Base-by-base conservation (phyloP, 2,113 vertebrate genomes). In the Tapirus terrestris region DNA sequence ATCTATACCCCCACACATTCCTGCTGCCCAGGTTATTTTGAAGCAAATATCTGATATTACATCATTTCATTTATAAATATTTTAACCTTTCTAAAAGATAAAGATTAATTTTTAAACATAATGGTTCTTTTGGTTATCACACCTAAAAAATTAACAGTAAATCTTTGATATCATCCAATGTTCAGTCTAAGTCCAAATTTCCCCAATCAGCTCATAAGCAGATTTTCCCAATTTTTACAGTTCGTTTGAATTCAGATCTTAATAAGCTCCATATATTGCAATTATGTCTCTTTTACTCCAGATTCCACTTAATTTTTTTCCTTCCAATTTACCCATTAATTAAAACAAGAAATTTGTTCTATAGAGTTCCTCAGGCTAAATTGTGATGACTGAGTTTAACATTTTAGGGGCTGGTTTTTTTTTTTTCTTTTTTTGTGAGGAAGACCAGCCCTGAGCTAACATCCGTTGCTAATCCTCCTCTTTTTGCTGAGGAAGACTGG, bases 301-400 rank as follows among this genome's bases (percentile, higher is more conserved):
- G 65, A 29, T 45, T 39, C 72, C 39, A 79, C 20, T 92, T 91
- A 67, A 70, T 45, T 58, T 61, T 70, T 79, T 97, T 56, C 45
- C 75, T 82, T 63, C 31, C 11, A 70, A 56, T 85, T 43, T 80
- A 94, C 25, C 27, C 16, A 14, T 43, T 68, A 80, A 96, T 53
- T 84, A 89, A 92, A 84, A 60, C 84, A 92, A 79, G 39, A 75
- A 58, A 73, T 80, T 76, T 73, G 36, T 88, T 80, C 33, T n/a
- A 43, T 21, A 72, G 76, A 56, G 23, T 21, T 56, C 72, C 20
- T 85, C 31, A 48, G 61, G 56, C 87, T 83, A 33, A 77, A 97
- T 23, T 25, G n/a, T 81, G 25, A 86, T 31, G 58, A 76, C 84
- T 61, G 16, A 63, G 16, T 36, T 70, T 80, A 86, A 76, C 36